Evolutionary conservation across 2,888 invertebrate species (phyloP), one percentile per base, ranked within the genome.

Genomic region (Tyria jacobaeae): DNA sequence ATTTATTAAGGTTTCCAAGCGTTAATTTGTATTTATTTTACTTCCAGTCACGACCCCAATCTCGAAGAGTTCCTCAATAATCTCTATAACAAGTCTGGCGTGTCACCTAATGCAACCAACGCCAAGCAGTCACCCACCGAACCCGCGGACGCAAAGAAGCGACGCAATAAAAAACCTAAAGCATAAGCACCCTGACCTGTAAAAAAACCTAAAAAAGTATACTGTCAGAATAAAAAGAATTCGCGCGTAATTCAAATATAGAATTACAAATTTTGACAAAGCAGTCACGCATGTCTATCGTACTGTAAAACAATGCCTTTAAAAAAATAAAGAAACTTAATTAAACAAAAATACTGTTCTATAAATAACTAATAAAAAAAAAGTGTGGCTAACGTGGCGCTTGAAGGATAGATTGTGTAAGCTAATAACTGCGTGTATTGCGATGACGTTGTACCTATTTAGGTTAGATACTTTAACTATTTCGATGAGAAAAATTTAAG

Each of bases 21-120:
- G 35, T 35, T 35, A 12, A 35, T 12, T 35, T 17, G 27, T 15
- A 0, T 25, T 48, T 48, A 31, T 44, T 56, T 47, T 56, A 31
- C 21, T 57, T 51, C 0, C 87, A 96, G 96, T 70, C 95, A 96
- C 80, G 97, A 97, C 78, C 95, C 96, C 49, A 97, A 97, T 85
- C 94, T 97, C 71, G 97, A 97, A 85, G 97, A 97, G 88, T 96
- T 97, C 86, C 94, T 97, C 77, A 97, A 96, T 90, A 96, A 96
- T 80, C 90, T 97, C 70, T 97, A 97, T 90, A 96, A 95, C 82
- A 96, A 96, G 83, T 94, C 95, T 48, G 92, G 92, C 3, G 89
- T 86, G 64, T 69, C 93, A 62, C 68, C 81, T 76, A 74, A 78
- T 86, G 66, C 85, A 54, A 63, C 87, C 37, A 75, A 72, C 68